A percentile compares a stretch with the other conserved stretches of the same genome.
phyloP scores from a whole-genome alignment of 2,797 vertebrate species.

The Pseudotriccus pelzelni region DNA sequence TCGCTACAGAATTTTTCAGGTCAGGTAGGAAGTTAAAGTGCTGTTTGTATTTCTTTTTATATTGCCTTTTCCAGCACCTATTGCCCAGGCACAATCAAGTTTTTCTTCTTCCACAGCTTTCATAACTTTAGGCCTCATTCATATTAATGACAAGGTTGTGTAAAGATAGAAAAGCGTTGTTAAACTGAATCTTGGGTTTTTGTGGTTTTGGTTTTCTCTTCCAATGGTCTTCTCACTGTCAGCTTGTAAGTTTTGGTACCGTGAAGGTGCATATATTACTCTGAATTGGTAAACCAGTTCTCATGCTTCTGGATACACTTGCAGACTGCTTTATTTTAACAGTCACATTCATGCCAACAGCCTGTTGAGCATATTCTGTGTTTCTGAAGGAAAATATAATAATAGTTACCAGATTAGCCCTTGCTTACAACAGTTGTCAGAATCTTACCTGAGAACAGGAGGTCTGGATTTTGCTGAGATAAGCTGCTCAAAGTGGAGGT shows the following conservation, averaged over 20 bases:
- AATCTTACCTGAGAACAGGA: neutral
- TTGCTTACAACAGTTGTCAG: neutral
- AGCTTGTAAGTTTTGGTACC: neutral
- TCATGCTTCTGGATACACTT: neutral
- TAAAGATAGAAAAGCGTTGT: neutral
- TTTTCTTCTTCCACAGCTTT: slow-evolving; percentile 9
- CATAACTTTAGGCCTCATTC: slow-evolving; percentile 27
- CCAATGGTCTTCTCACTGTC: neutral
- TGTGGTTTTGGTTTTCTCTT: neutral
- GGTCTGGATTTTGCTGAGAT: neutral
- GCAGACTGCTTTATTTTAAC: neutral
- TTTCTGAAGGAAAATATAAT: neutral
- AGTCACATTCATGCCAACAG: neutral
- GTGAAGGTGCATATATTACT: neutral
- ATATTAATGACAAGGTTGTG: slow-evolving; percentile 53
- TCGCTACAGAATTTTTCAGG: neutral
- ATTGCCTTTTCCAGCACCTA: neutral
- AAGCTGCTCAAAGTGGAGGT: neutral
- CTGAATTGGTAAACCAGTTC: neutral
- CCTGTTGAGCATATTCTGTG: neutral
- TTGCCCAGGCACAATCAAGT: neutral
- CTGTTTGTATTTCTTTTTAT: neutral
- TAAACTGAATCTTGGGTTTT: neutral
- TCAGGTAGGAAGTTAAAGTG: neutral
- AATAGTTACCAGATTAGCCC: neutral